Base-by-base conservation (phyloP, 2,797 vertebrate genomes). In the Antennarius maculatus region DNA sequence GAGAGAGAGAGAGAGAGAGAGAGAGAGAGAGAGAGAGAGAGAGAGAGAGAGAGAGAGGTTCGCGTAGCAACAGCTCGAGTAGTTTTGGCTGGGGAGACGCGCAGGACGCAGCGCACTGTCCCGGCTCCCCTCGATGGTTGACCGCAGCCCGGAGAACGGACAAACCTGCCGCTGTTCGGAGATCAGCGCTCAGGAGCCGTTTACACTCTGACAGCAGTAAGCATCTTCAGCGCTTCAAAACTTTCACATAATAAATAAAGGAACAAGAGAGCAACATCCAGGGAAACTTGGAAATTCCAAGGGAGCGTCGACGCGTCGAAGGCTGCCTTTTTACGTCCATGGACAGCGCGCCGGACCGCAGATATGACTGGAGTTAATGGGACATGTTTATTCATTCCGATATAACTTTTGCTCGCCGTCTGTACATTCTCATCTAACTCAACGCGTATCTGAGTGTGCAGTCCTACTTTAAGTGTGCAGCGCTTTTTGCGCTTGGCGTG, bases 51-150 rank as follows among this genome's bases (percentile, higher is more conserved):
- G 60, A 64, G 70, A 49, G 66, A 54, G 69, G 2, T 60, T 62
- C 31, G 43, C 16, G 48, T 68, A 52, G 75, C 66, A 29, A 37
- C 60, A n/a, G 56, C 69, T 61, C 63, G 9, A 39, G 17, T 79
- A 85, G 69, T 86, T 86, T 80, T 69, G 86, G 79, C 81, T 83
- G 56, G 59, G 51, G 58, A 71, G 84, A 75, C 79, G 51, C 86
- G 79, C 82, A 74, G 86, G 80, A 82, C 79, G 75, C 76, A 82
- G 71, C 68, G 76, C 34, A 69, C 29, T 69, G 83, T 84, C 79
- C 77, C 79, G 61, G 63, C 75, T 81, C 69, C 74, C 58, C 50
- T 85, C 79, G 46, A 82, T 80, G 85, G 59, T 79, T 53, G 69
- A 75, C 69, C 79, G 75, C 76, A 65, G 64, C 63, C 68, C 59